Evolutionary conservation across 1,140 invertebrate genomes (phyloP).

Genomic region (Pissodes strobi): DNA sequence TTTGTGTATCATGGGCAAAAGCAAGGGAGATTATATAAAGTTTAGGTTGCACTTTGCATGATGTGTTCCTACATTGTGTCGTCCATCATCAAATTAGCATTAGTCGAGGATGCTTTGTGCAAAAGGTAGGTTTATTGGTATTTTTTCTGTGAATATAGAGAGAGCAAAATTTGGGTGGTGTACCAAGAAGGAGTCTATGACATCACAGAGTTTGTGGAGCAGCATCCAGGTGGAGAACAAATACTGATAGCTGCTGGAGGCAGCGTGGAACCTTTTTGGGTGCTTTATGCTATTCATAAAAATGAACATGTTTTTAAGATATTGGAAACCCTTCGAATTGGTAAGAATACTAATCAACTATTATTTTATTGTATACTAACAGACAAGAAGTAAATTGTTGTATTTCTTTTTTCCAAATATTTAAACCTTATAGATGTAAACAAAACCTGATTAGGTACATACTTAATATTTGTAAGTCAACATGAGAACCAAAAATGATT

Average conservation of each 20-base stretch:
- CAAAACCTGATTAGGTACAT: too few relatives aligned
- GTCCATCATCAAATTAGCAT: background rate
- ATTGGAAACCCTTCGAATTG: conserved; percentile 86
- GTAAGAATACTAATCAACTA: too few relatives aligned
- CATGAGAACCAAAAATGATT: too few relatives aligned
- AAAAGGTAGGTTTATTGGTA: background rate
- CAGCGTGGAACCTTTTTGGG: conserved; percentile 96
- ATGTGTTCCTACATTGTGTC: too few relatives aligned
- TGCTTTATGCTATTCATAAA: conserved; percentile 90
- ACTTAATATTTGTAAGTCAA: too few relatives aligned
- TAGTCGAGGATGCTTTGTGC: background rate
- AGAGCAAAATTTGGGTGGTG: conserved; percentile 82
- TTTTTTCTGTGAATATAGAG: conserved; percentile 40
- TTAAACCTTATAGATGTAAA: too few relatives aligned
- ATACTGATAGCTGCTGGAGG: conserved; percentile 89
- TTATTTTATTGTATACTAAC: too few relatives aligned
- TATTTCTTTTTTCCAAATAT: too few relatives aligned
- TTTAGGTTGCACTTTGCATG: background rate
- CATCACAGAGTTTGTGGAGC: conserved; percentile 88
- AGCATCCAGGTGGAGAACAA: conserved; percentile 88
- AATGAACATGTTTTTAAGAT: conserved; percentile 75
- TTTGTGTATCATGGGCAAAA: background rate
- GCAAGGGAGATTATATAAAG: background rate
- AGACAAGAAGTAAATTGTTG: too few relatives aligned
- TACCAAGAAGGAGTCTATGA: conserved; percentile 94